Conservation (phyloP, 2,113 vertebrate genomes). For the Myotis yumanensis region DNA sequence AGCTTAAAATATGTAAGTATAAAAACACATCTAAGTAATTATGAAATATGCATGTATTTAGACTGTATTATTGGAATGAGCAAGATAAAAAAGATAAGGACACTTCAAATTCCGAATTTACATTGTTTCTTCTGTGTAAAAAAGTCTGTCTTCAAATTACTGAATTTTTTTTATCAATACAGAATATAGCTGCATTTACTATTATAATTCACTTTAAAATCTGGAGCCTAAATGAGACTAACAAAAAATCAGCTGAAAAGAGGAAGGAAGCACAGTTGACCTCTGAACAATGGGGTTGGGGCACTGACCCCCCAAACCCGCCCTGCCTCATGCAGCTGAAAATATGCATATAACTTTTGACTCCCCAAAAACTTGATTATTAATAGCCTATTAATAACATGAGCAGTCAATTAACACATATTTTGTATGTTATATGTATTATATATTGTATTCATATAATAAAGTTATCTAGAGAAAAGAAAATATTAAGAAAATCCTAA, state of each 20-base stretch:
- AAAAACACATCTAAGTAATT: neutral
- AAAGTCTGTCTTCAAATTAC: neutral
- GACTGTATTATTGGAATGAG: neutral
- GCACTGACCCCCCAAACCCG: neutral
- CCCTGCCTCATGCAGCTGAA: neutral
- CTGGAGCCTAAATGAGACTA: neutral
- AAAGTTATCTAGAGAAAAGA: neutral
- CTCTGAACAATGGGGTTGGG: too few species aligned
- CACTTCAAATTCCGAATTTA: slow-evolving; percentile 1
- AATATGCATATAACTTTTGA: neutral
- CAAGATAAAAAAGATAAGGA: neutral
- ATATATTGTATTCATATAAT: neutral
- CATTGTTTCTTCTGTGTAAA: neutral
- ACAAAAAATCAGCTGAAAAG: neutral
- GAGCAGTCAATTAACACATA: neutral
- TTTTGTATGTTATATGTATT: neutral
- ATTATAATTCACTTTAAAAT: neutral
- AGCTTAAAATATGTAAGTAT: neutral
- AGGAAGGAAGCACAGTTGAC: neutral
- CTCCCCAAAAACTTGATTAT: neutral
- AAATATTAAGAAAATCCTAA: neutral
- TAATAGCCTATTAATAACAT: neutral
- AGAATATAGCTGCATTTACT: slow-evolving; percentile 7
- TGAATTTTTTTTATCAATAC: neutral
- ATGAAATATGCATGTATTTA: neutral